Conservation (phyloP, 2,888 invertebrate genomes). For the Aspidiotus destructor region DNA sequence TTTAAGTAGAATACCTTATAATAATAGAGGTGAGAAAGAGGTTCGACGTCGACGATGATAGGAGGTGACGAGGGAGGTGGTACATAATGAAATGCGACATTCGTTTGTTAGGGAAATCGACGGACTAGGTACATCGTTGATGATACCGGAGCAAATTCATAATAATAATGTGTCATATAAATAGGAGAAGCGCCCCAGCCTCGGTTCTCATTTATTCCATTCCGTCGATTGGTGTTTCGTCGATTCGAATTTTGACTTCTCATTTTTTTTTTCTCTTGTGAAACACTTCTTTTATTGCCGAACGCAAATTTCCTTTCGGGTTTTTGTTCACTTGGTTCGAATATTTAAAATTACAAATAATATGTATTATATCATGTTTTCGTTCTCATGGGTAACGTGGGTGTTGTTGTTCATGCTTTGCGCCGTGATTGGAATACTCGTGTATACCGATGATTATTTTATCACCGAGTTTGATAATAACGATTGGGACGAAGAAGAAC, state of each 20-base stretch:
- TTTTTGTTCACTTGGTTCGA: not conserved
- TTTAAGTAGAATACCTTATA: conserved; percentile 15
- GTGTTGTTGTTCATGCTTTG: conserved; percentile 18
- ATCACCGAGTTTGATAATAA: not conserved
- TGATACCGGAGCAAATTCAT: not conserved
- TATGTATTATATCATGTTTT: conserved; percentile 20
- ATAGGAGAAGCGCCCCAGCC: not conserved
- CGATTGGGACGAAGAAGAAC: conserved; percentile 19
- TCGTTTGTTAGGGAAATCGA: conserved; percentile 29
- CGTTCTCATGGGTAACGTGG: conserved; percentile 19
- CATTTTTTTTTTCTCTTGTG: conserved; percentile 5
- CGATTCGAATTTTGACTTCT: not conserved
- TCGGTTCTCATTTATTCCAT: not conserved
- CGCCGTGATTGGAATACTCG: conserved; percentile 15
- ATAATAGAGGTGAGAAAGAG: no score
- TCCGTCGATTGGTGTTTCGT: not conserved
- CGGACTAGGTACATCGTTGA: not conserved
- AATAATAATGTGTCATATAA: conserved; percentile 7
- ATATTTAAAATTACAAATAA: conserved; percentile 1
- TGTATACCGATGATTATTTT: not conserved
- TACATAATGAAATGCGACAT: conserved; percentile 21
- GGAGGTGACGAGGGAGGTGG: not conserved
- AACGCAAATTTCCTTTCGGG: not conserved
- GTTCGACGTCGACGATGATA: no score
- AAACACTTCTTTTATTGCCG: not conserved